Percentiles rank a stretch among this genome's conserved stretches.
Evolutionary conservation across 1,140 invertebrate species (phyloP).

Genomic region (Lysiphlebus fabarum): DNA sequence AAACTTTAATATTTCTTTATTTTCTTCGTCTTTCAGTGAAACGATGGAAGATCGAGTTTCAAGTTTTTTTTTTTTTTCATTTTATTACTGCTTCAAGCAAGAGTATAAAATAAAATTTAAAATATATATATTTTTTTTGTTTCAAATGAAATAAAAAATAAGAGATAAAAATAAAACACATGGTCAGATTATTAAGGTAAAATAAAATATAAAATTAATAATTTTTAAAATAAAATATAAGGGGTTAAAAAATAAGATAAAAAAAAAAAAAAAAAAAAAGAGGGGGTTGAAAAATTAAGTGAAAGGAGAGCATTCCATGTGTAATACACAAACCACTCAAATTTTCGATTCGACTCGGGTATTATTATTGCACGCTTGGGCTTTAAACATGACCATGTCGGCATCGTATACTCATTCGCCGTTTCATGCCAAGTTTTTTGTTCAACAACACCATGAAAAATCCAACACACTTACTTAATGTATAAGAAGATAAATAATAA

Average conservation of each 20-base stretch:
- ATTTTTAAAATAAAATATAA: neutral
- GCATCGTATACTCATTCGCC: neutral
- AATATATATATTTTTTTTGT: too few relatives aligned
- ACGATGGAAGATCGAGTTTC: neutral
- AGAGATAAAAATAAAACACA: neutral
- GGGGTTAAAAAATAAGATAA: constrained; percentile 1
- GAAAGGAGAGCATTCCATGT: constrained; percentile 15
- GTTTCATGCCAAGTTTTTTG: too few relatives aligned
- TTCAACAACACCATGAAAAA: neutral
- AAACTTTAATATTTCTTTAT: too few relatives aligned
- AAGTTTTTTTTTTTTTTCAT: neutral
- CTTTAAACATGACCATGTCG: constrained; percentile 4
- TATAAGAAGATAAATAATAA: too few relatives aligned
- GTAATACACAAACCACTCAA: constrained; percentile 30
- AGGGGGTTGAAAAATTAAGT: neutral
- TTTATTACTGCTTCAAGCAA: neutral
- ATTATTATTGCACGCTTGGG: constrained; percentile 34
- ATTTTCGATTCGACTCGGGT: constrained; percentile 50
- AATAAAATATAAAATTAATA: constrained; percentile 2
- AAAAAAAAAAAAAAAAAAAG: constrained; percentile 17
- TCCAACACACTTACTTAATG: too few relatives aligned
- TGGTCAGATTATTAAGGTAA: neutral
- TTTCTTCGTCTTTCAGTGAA: too few relatives aligned
- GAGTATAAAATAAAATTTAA: too few relatives aligned
- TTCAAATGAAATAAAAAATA: neutral